A percentile compares a stretch with the other conserved stretches of the same genome.
Evolutionary conservation across 2,888 invertebrate genomes (phyloP).

Genomic region (Chaetoderma sp.): DNA sequence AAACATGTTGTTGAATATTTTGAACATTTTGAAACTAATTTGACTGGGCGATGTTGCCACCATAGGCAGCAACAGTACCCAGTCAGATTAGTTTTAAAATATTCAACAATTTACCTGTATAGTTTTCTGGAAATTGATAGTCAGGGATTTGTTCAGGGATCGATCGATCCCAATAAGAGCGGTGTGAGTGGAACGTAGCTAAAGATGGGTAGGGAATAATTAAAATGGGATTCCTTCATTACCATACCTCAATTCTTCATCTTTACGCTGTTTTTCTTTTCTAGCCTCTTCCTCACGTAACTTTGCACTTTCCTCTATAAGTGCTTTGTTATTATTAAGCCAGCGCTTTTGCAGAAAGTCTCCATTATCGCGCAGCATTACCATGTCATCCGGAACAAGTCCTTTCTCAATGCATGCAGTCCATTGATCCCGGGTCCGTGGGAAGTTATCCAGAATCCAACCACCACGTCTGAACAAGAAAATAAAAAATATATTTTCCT

Average conservation of each 20-base stretch:
- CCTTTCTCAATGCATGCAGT: constrained; percentile 62
- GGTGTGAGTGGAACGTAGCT: too few relatives aligned
- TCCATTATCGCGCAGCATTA: constrained; percentile 61
- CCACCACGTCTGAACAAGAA: constrained; percentile 57
- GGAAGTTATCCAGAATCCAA: constrained; percentile 69
- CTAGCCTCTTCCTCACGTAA: constrained; percentile 52
- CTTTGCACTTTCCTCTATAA: constrained; percentile 53
- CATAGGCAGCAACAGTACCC: too few relatives aligned
- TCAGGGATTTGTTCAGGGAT: too few relatives aligned
- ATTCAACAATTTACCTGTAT: too few relatives aligned
- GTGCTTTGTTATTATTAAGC: constrained; percentile 53
- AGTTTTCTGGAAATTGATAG: too few relatives aligned
- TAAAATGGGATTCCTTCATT: constrained; percentile 3
- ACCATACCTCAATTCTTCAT: constrained; percentile 59
- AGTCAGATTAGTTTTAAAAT: too few relatives aligned
- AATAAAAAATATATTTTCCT: constrained; percentile 1
- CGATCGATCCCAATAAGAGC: too few relatives aligned
- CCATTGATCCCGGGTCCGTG: constrained; percentile 66
- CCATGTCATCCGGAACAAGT: constrained; percentile 65
- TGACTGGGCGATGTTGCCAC: too few relatives aligned
- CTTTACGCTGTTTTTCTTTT: constrained; percentile 42
- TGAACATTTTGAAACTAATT: too few relatives aligned
- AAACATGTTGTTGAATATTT: too few relatives aligned
- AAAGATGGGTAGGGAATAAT: too few relatives aligned
- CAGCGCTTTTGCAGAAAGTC: constrained; percentile 59